Evolutionary conservation across 2,888 invertebrate species (phyloP).

Genomic region (Zonitis immaculata): DNA sequence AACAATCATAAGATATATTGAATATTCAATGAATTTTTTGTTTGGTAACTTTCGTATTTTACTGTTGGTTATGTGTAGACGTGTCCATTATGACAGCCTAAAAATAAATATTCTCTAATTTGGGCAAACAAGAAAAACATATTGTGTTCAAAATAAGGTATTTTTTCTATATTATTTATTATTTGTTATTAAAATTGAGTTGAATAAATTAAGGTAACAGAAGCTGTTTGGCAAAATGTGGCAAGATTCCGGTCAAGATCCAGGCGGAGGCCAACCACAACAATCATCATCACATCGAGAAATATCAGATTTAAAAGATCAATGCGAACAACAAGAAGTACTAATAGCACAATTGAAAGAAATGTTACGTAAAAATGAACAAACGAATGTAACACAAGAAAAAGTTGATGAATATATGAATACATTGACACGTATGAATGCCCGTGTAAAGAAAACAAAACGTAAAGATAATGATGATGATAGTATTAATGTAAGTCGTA

Average conservation of each 20-base stretch:
- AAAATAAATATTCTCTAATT: constrained; percentile 11
- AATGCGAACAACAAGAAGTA: constrained; percentile 45
- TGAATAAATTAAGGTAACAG: constrained; percentile 16
- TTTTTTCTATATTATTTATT: neutral
- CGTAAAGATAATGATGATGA: constrained; percentile 30
- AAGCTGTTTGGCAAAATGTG: constrained; percentile 35
- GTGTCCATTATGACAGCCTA: constrained; percentile 3
- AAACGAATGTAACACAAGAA: constrained; percentile 44
- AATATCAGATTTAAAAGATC: constrained; percentile 42
- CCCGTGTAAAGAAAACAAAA: constrained; percentile 39
- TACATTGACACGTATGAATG: constrained; percentile 44
- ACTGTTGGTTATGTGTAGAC: constrained; percentile 8
- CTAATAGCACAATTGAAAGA: constrained; percentile 48
- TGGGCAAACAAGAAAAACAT: constrained; percentile 1
- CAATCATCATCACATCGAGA: constrained; percentile 32
- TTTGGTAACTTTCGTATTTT: neutral
- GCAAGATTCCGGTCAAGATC: constrained; percentile 38
- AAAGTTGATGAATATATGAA: constrained; percentile 49
- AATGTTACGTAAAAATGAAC: constrained; percentile 46
- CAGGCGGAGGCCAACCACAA: constrained; percentile 34
- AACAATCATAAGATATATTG: neutral
- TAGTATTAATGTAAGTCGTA: constrained; percentile 18
- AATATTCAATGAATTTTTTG: neutral
- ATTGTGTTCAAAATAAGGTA: constrained; percentile 16
- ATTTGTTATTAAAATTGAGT: neutral